Evolutionary conservation across 2,113 vertebrate genomes (phyloP), one percentile per base, ranked within the genome.

Genomic region (Ochotona curzoniae): DNA sequence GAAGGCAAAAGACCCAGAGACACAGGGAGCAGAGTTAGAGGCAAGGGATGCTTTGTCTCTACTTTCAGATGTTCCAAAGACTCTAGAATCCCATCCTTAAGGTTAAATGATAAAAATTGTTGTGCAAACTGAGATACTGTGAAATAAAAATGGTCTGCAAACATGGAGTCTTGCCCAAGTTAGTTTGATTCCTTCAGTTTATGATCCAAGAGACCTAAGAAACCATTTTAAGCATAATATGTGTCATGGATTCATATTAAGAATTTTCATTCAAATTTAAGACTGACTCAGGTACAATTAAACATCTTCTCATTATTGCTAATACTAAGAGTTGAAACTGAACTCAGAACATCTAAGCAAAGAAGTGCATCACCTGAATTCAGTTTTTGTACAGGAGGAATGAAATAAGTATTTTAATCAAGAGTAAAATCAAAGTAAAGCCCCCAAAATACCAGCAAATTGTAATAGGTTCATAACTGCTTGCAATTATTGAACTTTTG

Each of bases 181-280:
- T 63, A 63, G 61, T 82, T 88, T 85, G 73, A 89, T 25, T 82
- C 82, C 79, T 82, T 1, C 49, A 88, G n/a, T 14, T 78, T 74
- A 78, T 60, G 28, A 74, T 38, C 28, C 76, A 63, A 89, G 25
- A 91, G 14, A 78, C 4, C 5, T 44, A 75, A 75, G n/a, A 89
- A 57, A 20, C 25, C 13, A n/a, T 75, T 75, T 49, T 67, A 88
- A 85, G n/a, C 20, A n/a, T 35, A 71, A 44, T 44, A 44, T 44
- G 38, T 6, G 6, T 44, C 38, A 44, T 44, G 38, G 38, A 44
- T 44, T 44, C 38, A 44, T 44, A 44, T 76, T 76, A 78, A 89
- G 26, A 15, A 67, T 85, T 78, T 89, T 83, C 47, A 76, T 81
- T 82, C 57, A 82, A 66, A 88, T 66, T 61, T 54, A 66, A 51